Evolutionary conservation across 92 coral and sea anemone species (phyloP).

Genomic region (Epizoanthus scotinus): DNA sequence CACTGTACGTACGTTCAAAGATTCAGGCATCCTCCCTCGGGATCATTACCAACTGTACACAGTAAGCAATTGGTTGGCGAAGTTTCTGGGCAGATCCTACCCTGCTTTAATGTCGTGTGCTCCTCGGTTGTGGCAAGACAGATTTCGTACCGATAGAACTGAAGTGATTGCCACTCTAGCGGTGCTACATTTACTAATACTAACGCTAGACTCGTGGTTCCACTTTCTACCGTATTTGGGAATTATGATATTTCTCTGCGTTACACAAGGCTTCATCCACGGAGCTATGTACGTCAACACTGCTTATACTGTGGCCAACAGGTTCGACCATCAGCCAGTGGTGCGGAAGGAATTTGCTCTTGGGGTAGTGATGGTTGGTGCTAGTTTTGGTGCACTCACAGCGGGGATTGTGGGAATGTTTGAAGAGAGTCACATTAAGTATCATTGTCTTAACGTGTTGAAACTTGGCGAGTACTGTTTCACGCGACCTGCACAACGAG

Average conservation of each 20-base stretch:
- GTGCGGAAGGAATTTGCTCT: slow-evolving; percentile 19
- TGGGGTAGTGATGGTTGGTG: slow-evolving; percentile 21
- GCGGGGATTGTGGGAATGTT: slow-evolving; percentile 21
- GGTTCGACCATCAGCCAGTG: slow-evolving; percentile 9
- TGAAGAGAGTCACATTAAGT: slow-evolving; percentile 24
- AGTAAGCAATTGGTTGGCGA: too few species aligned
- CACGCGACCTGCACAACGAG: slow-evolving; percentile 11
- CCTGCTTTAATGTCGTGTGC: too few species aligned
- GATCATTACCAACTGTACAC: too few species aligned
- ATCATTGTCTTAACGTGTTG: slow-evolving; percentile 16
- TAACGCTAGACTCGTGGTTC: slow-evolving; percentile 10
- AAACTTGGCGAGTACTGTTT: slow-evolving; percentile 25
- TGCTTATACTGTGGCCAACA: slow-evolving; percentile 7
- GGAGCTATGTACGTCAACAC: slow-evolving; percentile 34
- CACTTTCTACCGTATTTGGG: slow-evolving; percentile 24
- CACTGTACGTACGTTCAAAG: too few species aligned
- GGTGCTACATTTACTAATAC: neutral
- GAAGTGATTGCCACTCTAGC: slow-evolving; percentile 1
- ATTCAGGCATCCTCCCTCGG: too few species aligned
- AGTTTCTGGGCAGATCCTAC: too few species aligned
- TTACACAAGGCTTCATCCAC: slow-evolving; percentile 22
- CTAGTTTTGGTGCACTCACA: slow-evolving; percentile 22
- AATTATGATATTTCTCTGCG: neutral
- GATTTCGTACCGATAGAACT: slow-evolving; percentile 5
- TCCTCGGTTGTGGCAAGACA: neutral